These are phyloP conservation scores for Sparus aurata DNA, from an alignment of 2,797 vertebrate genomes.

Conservation along the genomic window DNA sequence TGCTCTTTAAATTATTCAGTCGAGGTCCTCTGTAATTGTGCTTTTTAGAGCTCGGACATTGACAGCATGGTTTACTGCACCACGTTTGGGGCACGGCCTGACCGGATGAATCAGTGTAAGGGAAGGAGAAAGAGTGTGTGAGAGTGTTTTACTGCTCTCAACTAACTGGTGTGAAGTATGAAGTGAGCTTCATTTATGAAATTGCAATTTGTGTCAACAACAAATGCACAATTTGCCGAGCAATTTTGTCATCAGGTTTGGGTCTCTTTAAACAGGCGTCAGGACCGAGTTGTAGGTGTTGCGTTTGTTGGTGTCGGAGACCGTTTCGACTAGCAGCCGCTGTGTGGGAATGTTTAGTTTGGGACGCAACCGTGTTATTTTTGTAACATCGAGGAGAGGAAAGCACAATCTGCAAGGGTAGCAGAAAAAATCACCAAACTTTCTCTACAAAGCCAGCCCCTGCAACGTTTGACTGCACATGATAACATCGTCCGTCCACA, in stretches of 20 bases:
- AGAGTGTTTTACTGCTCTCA: slow-evolving; percentile 46
- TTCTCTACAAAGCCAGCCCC: slow-evolving; percentile 71
- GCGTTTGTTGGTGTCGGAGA: slow-evolving; percentile 87
- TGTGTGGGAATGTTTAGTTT: slow-evolving; percentile 99
- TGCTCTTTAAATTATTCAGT: slow-evolving; percentile 90
- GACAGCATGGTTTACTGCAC: slow-evolving; percentile 84
- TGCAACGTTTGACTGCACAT: slow-evolving; percentile 73
- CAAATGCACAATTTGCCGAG: not conserved
- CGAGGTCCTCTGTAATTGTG: slow-evolving; percentile 87
- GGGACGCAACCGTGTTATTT: slow-evolving; percentile 97
- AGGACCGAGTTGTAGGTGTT: slow-evolving; percentile 82
- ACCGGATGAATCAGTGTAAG: slow-evolving; percentile 71
- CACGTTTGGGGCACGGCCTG: slow-evolving; percentile 70
- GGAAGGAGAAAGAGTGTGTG: slow-evolving; percentile 35
- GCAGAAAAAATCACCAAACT: slow-evolving; percentile 78
- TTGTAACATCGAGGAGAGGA: slow-evolving; percentile 85
- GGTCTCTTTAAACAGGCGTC: slow-evolving; percentile 78
- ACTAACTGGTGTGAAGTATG: slow-evolving; percentile 1
- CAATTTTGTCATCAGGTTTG: slow-evolving; percentile 35
- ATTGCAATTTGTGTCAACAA: slow-evolving; percentile 16
- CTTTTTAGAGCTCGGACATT: slow-evolving; percentile 88
- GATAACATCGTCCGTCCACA: slow-evolving; percentile 73
- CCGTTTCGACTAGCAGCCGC: slow-evolving; percentile 86
- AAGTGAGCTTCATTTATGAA: slow-evolving; percentile 25
- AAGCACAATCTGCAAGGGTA: slow-evolving; percentile 79